phyloP scores from a whole-genome alignment of 2,797 vertebrate species.

The Allochrocebus solatus region DNA sequence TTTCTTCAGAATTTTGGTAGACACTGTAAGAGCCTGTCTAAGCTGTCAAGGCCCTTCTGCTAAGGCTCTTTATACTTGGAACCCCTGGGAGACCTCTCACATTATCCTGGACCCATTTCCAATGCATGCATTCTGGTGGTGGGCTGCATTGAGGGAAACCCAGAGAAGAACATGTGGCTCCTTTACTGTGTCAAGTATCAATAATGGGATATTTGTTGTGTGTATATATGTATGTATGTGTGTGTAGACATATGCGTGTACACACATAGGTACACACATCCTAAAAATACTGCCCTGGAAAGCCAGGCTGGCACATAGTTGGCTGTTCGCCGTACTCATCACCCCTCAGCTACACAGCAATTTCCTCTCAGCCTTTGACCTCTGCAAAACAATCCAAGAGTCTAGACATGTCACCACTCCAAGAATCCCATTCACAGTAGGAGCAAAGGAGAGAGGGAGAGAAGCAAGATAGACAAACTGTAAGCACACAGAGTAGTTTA shows the following conservation, averaged over 20 bases:
- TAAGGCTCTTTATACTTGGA: not conserved
- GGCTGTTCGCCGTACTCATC: not conserved
- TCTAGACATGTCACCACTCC: not conserved
- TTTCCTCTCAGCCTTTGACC: not conserved
- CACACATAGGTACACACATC: not conserved
- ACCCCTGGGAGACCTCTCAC: not conserved
- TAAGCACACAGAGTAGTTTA: not conserved
- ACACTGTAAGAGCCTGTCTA: not conserved
- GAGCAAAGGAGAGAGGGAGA: not conserved
- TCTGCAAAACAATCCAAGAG: not conserved
- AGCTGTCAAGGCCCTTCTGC: not conserved
- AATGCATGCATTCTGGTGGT: not conserved
- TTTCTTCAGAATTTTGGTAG: conserved; percentile 30
- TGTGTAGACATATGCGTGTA: not conserved
- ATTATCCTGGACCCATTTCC: not conserved
- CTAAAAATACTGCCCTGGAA: not conserved
- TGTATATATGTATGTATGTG: not conserved
- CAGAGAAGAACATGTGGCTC: not conserved
- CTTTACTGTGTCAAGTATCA: not conserved
- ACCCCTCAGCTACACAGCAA: not conserved
- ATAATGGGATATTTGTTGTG: not conserved
- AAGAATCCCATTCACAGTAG: not conserved
- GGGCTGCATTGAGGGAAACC: not conserved
- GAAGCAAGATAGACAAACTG: not conserved
- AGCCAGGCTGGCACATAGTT: not conserved